phyloP scores from a whole-genome alignment of 2,113 vertebrate species.

The Pachyramphus minor region DNA sequence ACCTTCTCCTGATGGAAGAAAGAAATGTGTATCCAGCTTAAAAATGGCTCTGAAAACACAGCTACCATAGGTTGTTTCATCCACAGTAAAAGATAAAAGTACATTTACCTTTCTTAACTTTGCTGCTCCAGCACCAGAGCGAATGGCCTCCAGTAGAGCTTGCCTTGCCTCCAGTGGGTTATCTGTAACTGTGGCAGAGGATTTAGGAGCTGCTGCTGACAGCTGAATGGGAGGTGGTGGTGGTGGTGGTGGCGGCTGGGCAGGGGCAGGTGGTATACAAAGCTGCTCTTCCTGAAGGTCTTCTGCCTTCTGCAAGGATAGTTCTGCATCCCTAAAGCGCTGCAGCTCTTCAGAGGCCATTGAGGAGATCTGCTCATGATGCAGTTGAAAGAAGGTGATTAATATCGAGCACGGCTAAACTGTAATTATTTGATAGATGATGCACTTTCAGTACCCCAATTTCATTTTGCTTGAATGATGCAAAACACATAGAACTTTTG shows the following conservation, averaged over 20 bases:
- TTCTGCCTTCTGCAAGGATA: not conserved
- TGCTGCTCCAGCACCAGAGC: constrained; percentile 87
- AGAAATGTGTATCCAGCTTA: not conserved
- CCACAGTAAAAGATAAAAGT: not conserved
- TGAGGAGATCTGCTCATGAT: constrained; percentile 78
- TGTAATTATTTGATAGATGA: not conserved
- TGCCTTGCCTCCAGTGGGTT: constrained; percentile 73
- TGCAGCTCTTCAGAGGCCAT: constrained; percentile 80
- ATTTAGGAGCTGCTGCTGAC: not conserved
- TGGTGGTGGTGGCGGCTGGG: not conserved
- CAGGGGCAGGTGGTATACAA: not conserved
- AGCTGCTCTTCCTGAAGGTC: not conserved
- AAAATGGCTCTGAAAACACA: not conserved
- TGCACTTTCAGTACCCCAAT: not conserved
- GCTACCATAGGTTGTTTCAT: not conserved
- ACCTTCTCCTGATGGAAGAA: not conserved
- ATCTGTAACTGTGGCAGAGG: not conserved
- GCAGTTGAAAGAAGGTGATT: not conserved
- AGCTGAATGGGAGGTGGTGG: constrained; percentile 22
- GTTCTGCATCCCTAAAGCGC: constrained; percentile 42
- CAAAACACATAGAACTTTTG: not conserved
- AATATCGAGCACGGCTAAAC: not conserved
- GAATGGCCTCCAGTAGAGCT: constrained; percentile 90
- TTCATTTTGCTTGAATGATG: not conserved
- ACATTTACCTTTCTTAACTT: constrained; percentile 84